Evolutionary conservation across 2,888 invertebrate genomes (phyloP).

Genomic region (Dasypogon diadema): DNA sequence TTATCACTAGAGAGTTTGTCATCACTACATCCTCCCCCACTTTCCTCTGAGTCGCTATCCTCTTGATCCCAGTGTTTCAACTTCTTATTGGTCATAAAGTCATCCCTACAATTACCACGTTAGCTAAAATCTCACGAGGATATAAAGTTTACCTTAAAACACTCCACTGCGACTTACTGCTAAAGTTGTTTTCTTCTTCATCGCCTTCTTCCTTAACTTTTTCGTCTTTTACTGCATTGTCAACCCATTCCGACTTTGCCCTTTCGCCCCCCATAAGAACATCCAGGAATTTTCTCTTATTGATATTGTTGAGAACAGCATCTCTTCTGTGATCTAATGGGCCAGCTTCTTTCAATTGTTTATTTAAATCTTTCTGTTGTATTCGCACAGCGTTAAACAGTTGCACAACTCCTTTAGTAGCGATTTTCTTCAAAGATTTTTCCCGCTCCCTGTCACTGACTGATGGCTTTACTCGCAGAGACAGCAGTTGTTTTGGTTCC

Average conservation of each 20-base stretch:
- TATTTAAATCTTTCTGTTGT: conserved; percentile 83
- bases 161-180: conserved; percentile 72
- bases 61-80: conserved; percentile 94
- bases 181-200: conserved; percentile 62
- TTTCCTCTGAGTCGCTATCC: conserved; percentile 57
- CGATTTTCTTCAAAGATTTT: conserved; percentile 81
- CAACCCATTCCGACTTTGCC: conserved; percentile 71
- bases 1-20: not conserved
- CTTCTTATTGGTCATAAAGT: conserved; percentile 90
- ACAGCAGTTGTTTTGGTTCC: conserved; percentile 70
- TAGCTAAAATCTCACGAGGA: too few relatives aligned
- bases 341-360: conserved; percentile 78
- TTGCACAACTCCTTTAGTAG: conserved; percentile 93
- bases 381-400: conserved; percentile 90
- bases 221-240: conserved; percentile 70
- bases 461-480: conserved; percentile 81
- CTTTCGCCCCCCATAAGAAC: conserved; percentile 78
- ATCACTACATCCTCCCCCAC: not conserved
- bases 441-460: conserved; percentile 83
- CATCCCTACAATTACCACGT: conserved; percentile 77
- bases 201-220: conserved; percentile 69
- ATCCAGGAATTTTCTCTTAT: conserved; percentile 81
- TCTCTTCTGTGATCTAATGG: conserved; percentile 83
- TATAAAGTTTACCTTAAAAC: conserved; percentile 70
- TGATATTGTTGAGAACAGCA: conserved; percentile 78